A percentile compares a stretch with the other conserved stretches of the same genome.
phyloP scores from a whole-genome alignment of 2,113 vertebrate genomes.

The Hippoglossus stenolepis region DNA sequence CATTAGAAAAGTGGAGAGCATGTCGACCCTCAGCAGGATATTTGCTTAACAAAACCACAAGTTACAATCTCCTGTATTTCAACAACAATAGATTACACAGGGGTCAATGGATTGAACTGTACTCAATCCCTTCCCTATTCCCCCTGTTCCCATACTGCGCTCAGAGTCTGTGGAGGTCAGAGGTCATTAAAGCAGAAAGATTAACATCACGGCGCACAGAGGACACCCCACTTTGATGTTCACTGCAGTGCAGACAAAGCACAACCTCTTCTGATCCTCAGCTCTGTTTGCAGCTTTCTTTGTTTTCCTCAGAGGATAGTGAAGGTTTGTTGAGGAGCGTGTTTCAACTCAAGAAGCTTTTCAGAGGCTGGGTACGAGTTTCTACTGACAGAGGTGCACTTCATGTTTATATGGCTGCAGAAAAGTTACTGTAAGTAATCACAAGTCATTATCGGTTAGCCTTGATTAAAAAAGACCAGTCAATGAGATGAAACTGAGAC shows the following conservation, averaged over 20 bases:
- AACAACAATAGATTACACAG: background rate
- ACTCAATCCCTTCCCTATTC: slow-evolving; percentile 10
- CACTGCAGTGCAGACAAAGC: slow-evolving; percentile 20
- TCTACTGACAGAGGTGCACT: background rate
- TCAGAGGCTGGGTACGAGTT: background rate
- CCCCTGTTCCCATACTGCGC: slow-evolving; percentile 5
- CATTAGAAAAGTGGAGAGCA: background rate
- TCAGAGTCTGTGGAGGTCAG: slow-evolving; percentile 40
- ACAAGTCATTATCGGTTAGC: background rate
- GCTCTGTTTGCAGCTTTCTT: slow-evolving; percentile 35
- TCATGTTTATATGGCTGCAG: background rate
- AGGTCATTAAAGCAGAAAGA: slow-evolving; percentile 45
- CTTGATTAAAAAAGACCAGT: background rate
- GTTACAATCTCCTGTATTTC: background rate
- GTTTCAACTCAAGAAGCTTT: slow-evolving; percentile 39
- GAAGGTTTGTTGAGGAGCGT: slow-evolving; percentile 9
- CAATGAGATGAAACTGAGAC: slow-evolving; percentile 11
- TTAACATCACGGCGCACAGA: slow-evolving; percentile 43
- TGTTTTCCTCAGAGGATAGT: slow-evolving; percentile 15
- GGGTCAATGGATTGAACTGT: background rate
- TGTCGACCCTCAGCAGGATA: background rate
- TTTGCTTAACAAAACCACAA: background rate
- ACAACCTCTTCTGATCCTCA: slow-evolving; percentile 49
- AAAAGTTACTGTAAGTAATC: background rate
- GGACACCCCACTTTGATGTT: slow-evolving; percentile 52